These are phyloP conservation scores for Silvanus unidentatus DNA, from an alignment of 2,888 invertebrate genomes.

Conservation along the genomic window DNA sequence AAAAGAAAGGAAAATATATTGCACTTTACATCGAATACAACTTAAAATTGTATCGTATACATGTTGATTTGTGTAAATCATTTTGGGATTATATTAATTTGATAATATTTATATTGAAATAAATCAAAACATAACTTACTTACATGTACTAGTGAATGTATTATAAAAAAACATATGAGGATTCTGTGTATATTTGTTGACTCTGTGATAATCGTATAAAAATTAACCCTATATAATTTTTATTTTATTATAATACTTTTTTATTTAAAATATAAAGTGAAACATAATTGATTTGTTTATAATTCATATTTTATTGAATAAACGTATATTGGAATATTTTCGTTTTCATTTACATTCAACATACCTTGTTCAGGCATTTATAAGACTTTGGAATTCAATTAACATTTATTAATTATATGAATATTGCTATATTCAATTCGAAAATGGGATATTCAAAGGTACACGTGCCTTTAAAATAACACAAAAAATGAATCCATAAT, in stretches of 20 bases:
- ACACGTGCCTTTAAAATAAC: too few relatives aligned
- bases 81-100: not conserved
- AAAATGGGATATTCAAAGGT: too few relatives aligned
- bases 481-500: too few relatives aligned
- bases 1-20: not conserved
- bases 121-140: too few relatives aligned
- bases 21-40: conserved; percentile 6
- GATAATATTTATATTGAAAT: too few relatives aligned
- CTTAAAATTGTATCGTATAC: not conserved
- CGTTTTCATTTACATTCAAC: too few relatives aligned
- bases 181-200: conserved; percentile 16
- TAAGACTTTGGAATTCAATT: too few relatives aligned
- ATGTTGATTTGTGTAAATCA: not conserved
- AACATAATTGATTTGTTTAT: conserved; percentile 1
- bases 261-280: not conserved
- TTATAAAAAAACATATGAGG: not conserved
- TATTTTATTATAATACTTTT: conserved; percentile 4
- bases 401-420: too few relatives aligned
- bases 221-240: conserved; percentile 7
- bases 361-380: too few relatives aligned
- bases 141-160: too few relatives aligned
- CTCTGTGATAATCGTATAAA: conserved; percentile 20
- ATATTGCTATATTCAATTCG: too few relatives aligned
- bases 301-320: not conserved
- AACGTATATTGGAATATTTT: too few relatives aligned